These are phyloP conservation scores for Pachycephala philippinensis DNA, from an alignment of 2,113 vertebrate genomes.

Conservation along the genomic window DNA sequence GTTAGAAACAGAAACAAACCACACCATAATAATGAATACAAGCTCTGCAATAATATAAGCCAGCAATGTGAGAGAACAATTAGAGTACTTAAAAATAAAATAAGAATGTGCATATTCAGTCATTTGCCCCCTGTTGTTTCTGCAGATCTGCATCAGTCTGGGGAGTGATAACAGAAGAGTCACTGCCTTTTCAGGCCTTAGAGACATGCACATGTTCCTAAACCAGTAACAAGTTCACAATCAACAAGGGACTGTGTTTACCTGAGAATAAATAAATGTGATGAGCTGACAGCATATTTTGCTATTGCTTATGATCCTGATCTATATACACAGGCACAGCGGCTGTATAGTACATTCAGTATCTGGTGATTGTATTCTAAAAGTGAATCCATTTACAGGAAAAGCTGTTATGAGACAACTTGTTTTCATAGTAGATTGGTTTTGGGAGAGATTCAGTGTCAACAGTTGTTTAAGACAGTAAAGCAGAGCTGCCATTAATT, in stretches of 20 bases:
- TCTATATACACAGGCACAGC: neutral
- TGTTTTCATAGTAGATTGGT: neutral
- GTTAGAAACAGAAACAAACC: neutral
- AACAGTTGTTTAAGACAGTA: neutral
- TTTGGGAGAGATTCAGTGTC: neutral
- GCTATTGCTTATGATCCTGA: neutral
- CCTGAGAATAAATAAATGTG: neutral
- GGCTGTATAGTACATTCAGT: neutral
- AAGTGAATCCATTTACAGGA: neutral
- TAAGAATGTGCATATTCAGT: neutral
- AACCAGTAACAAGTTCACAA: neutral
- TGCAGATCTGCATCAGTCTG: neutral
- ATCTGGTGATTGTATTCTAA: neutral
- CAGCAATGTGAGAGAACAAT: neutral
- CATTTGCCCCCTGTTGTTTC: neutral
- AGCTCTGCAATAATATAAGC: neutral
- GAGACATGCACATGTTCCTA: accelerated
- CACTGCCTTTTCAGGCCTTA: neutral
- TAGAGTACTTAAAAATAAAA: neutral
- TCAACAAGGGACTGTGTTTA: neutral
- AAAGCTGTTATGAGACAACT: neutral
- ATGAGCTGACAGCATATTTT: neutral
- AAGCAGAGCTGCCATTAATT: neutral
- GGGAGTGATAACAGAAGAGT: neutral
- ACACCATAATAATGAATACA: neutral